Percentiles rank a stretch among this genome's conserved stretches.
These are phyloP conservation scores for Diploscapter pachys DNA, from an alignment of 1,140 invertebrate genomes.

Conservation along the genomic window DNA sequence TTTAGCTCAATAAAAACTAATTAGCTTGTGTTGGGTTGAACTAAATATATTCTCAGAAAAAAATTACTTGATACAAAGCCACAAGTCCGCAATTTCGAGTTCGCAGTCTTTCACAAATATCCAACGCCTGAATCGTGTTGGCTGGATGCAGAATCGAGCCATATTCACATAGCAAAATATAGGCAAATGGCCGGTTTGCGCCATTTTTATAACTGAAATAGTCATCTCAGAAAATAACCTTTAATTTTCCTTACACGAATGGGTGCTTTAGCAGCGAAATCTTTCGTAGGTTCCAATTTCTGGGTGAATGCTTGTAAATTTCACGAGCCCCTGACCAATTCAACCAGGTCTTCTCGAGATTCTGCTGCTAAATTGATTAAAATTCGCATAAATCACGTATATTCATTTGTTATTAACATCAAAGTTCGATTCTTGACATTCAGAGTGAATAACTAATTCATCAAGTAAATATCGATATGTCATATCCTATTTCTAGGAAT, in stretches of 20 bases:
- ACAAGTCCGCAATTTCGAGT: conserved; percentile 51
- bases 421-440: no score
- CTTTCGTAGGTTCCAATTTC: conserved; percentile 50
- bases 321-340: conserved; percentile 54
- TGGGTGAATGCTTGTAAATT: conserved; percentile 54
- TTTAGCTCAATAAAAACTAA: no score
- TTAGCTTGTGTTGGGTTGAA: no score
- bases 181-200: conserved; percentile 42
- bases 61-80: conserved; percentile 51
- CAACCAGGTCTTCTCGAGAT: conserved; percentile 51
- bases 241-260: conserved; percentile 9
- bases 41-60: no score
- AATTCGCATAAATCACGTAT: no score
- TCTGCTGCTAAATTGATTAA: conserved; percentile 15
- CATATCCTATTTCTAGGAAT: no score
- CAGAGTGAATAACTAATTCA: no score
- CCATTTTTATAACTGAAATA: conserved; percentile 31
- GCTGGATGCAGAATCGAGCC: conserved; percentile 53
- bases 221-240: background rate
- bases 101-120: conserved; percentile 53
- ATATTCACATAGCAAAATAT: conserved; percentile 52
- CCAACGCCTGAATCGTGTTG: conserved; percentile 49
- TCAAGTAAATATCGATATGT: no score
- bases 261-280: conserved; percentile 43
- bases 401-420: no score